Evolutionary conservation across 2,113 vertebrate species (phyloP).

Genomic region (Odocoileus hemionus): DNA sequence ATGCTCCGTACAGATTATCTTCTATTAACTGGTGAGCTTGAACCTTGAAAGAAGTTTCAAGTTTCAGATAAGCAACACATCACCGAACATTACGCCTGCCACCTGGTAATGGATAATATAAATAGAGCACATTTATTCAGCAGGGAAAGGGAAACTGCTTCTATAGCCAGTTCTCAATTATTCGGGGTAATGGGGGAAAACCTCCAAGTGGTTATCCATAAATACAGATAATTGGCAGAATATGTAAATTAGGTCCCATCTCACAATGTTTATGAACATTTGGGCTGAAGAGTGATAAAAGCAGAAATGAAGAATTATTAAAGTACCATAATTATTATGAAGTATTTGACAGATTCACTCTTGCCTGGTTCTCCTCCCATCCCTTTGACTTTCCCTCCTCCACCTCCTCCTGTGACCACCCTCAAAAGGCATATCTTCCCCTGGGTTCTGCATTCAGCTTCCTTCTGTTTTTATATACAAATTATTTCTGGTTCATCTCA

Average conservation of each 20-base stretch:
- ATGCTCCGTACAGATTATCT: conserved; percentile 74
- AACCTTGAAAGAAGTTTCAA: conserved; percentile 77
- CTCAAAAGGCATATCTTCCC: not conserved
- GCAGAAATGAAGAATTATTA: conserved; percentile 59
- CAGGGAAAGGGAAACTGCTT: conserved; percentile 55
- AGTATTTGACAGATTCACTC: conserved; percentile 38
- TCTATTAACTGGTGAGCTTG: conserved; percentile 73
- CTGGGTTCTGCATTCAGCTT: not conserved
- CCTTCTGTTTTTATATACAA: not conserved
- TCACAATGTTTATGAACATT: conserved; percentile 68
- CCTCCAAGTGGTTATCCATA: conserved; percentile 70
- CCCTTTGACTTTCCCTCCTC: not conserved
- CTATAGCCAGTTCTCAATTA: conserved; percentile 75
- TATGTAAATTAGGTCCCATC: conserved; percentile 70
- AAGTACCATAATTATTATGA: conserved; percentile 48
- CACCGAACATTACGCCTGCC: conserved; percentile 70
- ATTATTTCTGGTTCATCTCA: conserved; percentile 15
- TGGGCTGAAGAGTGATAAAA: conserved; percentile 53
- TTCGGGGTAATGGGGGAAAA: conserved; percentile 75
- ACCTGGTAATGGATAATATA: conserved; percentile 74
- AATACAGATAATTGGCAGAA: conserved; percentile 73
- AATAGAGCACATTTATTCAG: conserved; percentile 72
- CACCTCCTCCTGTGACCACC: not conserved
- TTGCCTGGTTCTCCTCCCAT: conserved; percentile 11
- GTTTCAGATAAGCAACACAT: conserved; percentile 72